Conservation (phyloP, 92 coral and sea anemone genomes). For the Epizoanthus stellaris region DNA sequence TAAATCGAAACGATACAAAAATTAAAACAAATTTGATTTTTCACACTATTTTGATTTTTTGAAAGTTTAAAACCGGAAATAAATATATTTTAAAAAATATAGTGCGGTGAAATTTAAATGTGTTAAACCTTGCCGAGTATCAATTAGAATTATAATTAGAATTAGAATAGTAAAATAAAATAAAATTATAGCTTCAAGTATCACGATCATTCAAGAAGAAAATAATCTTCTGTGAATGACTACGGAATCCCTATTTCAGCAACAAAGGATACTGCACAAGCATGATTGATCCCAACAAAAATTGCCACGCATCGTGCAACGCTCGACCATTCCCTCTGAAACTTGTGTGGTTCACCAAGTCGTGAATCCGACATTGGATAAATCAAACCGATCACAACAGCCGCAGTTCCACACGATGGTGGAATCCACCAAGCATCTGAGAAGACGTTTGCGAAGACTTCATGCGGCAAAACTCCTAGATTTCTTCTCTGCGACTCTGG, state of each 20-base stretch:
- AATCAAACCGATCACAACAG: constrained; percentile 86
- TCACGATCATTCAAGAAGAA: not conserved
- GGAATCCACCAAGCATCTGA: constrained; percentile 97
- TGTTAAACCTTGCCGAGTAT: no score
- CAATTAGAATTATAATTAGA: no score
- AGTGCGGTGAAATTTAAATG: no score
- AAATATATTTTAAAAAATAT: no score
- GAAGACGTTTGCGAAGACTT: constrained; percentile 79
- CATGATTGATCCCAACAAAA: constrained; percentile 96
- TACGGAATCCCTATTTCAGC: not conserved
- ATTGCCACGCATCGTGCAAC: constrained; percentile 92
- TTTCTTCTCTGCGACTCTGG: constrained; percentile 88
- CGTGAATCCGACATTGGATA: constrained; percentile 94
- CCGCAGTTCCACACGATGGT: constrained; percentile 95
- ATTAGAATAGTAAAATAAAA: not conserved
- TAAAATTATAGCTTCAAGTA: not conserved
- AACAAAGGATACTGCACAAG: constrained; percentile 98
- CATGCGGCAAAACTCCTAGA: constrained; percentile 79
- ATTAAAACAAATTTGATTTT: not conserved
- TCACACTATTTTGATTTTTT: not conserved
- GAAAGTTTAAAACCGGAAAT: constrained; percentile 11
- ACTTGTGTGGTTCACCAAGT: constrained; percentile 93
- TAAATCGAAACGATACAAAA: not conserved
- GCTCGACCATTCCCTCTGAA: constrained; percentile 97
- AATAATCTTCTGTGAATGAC: constrained; percentile 2